Evolutionary conservation across 2,888 invertebrate species (phyloP).

Genomic region (Scaptomyza flava): DNA sequence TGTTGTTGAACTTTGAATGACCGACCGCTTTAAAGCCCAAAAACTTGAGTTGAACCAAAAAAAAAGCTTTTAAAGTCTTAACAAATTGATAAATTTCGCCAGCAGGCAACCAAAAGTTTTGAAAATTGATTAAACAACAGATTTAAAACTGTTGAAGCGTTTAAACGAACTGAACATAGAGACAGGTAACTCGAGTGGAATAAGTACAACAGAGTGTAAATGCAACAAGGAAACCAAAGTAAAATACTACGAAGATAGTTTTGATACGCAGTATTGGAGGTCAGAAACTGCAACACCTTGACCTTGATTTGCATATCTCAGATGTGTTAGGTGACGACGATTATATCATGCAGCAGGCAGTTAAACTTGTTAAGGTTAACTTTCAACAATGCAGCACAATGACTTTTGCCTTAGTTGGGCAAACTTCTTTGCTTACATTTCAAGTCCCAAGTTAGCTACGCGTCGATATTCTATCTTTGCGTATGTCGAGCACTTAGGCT

Average conservation of each 20-base stretch:
- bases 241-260: background rate
- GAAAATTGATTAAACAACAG: slow-evolving; percentile 43
- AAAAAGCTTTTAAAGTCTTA: slow-evolving; percentile 73
- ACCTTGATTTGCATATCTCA: slow-evolving; percentile 16
- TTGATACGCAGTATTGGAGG: slow-evolving; percentile 11
- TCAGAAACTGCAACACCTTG: background rate
- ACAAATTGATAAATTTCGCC: slow-evolving; percentile 59
- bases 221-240: background rate
- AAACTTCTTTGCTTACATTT: slow-evolving; percentile 19
- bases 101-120: slow-evolving; percentile 14
- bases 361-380: background rate
- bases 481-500: slow-evolving; percentile 23
- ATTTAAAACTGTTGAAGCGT: slow-evolving; percentile 32
- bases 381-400: background rate
- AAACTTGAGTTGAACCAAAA: slow-evolving; percentile 41
- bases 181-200: slow-evolving; percentile 45
- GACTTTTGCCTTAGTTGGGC: background rate
- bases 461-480: slow-evolving; percentile 19
- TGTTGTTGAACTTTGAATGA: slow-evolving; percentile 54
- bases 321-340: background rate
- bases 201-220: slow-evolving; percentile 5
- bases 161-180: slow-evolving; percentile 18
- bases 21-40: slow-evolving; percentile 19
- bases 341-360: background rate
- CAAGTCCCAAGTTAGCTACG: slow-evolving; percentile 24